Conservation (phyloP, 2,113 vertebrate genomes). For the Oncorhynchus masou region DNA sequence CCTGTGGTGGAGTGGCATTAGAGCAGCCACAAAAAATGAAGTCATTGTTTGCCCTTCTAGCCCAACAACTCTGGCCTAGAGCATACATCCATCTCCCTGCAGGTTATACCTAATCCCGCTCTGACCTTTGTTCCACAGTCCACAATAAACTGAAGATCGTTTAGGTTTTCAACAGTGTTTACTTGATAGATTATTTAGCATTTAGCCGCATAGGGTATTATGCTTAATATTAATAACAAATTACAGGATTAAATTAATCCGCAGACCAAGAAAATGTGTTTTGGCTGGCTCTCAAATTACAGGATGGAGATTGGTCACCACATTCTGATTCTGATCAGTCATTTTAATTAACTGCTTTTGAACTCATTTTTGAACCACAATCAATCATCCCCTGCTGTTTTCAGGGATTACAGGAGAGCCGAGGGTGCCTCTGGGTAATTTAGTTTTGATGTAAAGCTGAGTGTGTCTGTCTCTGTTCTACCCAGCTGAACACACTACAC, state of each 20-base stretch:
- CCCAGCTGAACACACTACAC: conserved; percentile 91
- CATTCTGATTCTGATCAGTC: too few species aligned
- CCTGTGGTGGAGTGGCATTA: conserved; percentile 13
- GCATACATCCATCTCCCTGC: too few species aligned
- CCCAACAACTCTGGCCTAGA: not conserved
- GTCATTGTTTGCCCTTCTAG: not conserved
- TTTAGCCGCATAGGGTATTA: too few species aligned
- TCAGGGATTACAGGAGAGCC: too few species aligned
- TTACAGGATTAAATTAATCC: too few species aligned
- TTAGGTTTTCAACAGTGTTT: too few species aligned
- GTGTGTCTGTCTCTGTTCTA: conserved; percentile 2
- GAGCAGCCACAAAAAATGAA: not conserved
- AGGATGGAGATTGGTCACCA: not conserved
- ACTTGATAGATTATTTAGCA: too few species aligned
- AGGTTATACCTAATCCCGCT: too few species aligned
- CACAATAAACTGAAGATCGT: too few species aligned
- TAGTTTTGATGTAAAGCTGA: not conserved
- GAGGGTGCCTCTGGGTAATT: conserved; percentile 30
- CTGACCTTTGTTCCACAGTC: conserved; percentile 1
- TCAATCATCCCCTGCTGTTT: conserved; percentile 1
- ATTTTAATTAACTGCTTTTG: not conserved
- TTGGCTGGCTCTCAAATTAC: too few species aligned
- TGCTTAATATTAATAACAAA: too few species aligned
- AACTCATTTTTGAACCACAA: not conserved
- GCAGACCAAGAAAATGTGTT: too few species aligned